A percentile compares a stretch with the other conserved stretches of the same genome.
phyloP scores from a whole-genome alignment of 1,140 invertebrate species.

The Apolygus lucorum region DNA sequence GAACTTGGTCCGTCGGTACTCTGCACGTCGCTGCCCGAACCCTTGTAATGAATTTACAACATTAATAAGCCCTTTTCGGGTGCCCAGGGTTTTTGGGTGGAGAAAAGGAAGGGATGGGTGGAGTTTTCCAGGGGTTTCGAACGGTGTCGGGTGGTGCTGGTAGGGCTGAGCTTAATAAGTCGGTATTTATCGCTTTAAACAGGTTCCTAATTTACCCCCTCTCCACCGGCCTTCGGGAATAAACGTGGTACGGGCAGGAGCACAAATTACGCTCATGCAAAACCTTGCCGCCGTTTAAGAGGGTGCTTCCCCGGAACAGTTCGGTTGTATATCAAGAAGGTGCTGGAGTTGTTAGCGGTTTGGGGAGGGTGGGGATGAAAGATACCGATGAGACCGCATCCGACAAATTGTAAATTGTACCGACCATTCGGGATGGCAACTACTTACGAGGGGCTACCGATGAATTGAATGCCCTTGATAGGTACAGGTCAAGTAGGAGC shows the following conservation, averaged over 20 bases:
- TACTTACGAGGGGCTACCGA: too few relatives aligned
- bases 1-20: too few relatives aligned
- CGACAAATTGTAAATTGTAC: background rate
- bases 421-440: too few relatives aligned
- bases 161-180: background rate
- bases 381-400: background rate
- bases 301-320: background rate
- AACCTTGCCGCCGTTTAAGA: background rate
- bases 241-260: too few relatives aligned
- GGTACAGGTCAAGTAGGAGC: too few relatives aligned
- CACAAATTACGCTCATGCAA: background rate
- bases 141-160: background rate
- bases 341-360: background rate
- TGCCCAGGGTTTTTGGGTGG: background rate
- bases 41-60: background rate
- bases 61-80: background rate
- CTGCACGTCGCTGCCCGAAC: background rate
- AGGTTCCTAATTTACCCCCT: background rate
- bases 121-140: background rate
- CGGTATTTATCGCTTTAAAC: background rate
- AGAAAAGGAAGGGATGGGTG: background rate
- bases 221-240: too few relatives aligned
- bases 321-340: background rate
- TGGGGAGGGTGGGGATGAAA: background rate
- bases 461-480: too few relatives aligned